Base-by-base conservation (phyloP, 2,888 invertebrate species). In the Euzophera pinguis region DNA sequence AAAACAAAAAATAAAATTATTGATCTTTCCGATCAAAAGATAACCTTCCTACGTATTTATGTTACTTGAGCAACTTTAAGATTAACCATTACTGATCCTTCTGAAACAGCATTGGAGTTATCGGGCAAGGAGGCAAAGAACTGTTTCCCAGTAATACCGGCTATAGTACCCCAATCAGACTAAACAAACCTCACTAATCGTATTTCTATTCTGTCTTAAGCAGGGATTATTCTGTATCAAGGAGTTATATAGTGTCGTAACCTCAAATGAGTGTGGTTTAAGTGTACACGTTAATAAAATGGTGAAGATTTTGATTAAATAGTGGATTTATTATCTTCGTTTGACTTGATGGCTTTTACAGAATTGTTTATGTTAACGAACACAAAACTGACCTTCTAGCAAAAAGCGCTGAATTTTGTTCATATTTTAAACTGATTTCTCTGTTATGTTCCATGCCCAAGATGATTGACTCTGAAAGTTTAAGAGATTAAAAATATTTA, bases 111-210 rank as follows among this genome's bases (percentile, higher is more conserved):
- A 84, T 79, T 76, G 78, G 75, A 81, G 86, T 86, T 88, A 89
- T 88, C 85, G 84, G 78, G 84, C 82, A 77, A 80, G 75, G 78
- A 78, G 77, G 77, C 81, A 82, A 86, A 86, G 86, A 85, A 88
- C 87, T 80, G 83, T 89, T 84, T 85, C 73, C 67, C 73, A 76
- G 73, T 87, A 87, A 87, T 80, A 73, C 80, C 73, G 82, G 86
- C 79, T 88, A 85, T 87, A 65, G 71, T 62, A 74, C 84, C 78
- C 86, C 83, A 88, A 88, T 90, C 88, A 89, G 85, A 90, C 84
- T 89, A 88, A 88, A 85, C 85, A 88, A 87, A 84, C 86, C 80
- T 63, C 63, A 80, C 80, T 86, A 86, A 88, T 87, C 82, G 84
- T 75, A 84, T 81, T 84, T 83, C 85, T 84, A 81, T 86, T 84